Evolutionary conservation across 2,888 invertebrate genomes (phyloP), one percentile per base, ranked within the genome.

Genomic region (Cosmorhoe ocellata): DNA sequence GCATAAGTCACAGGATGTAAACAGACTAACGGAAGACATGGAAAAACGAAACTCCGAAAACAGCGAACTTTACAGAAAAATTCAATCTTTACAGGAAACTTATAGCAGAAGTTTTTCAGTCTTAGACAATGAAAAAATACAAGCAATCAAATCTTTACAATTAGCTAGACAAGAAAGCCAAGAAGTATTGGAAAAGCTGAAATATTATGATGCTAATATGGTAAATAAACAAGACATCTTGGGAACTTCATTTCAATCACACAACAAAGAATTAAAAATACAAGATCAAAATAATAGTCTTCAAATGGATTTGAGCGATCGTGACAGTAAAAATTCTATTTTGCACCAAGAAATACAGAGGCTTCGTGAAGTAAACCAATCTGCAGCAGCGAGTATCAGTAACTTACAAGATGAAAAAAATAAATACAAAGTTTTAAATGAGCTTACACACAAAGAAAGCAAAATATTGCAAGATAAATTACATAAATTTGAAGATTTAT

Each of bases 131-230:
- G 82, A 86, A 69, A 83, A 78, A 54, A 49, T 59, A 39, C 56
- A 74, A 45, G 69, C 69, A 9, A 44, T 79, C 1, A 63, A 64
- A 38, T 76, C 75, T 9, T 56, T 85, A 28, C 64, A 79, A 27
- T 38, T 79, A 48, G 79, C 77, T 9, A 75, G 65, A 56, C 71
- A 72, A 58, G 83, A 88, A 65, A 87, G 85, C 59, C 63, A 74
- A 54, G 79, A 81, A 50, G 54, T 86, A 50, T 53, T 84, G 10
- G 60, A 76, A 47, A 81, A 72, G 61, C 63, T 81, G 2, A 79
- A 74, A 63, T 63, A 73, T 56, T 75, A 73, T 49, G 67, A 76
- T 51, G 61, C n/a, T n/a, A n/a, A 73, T 8, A 45, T 69, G 2
- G 37, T 70, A 24, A 57, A 66, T 42, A 66, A 61, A 54, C 69